Base-by-base conservation (phyloP, 2,888 invertebrate species). In the Archips xylosteana region DNA sequence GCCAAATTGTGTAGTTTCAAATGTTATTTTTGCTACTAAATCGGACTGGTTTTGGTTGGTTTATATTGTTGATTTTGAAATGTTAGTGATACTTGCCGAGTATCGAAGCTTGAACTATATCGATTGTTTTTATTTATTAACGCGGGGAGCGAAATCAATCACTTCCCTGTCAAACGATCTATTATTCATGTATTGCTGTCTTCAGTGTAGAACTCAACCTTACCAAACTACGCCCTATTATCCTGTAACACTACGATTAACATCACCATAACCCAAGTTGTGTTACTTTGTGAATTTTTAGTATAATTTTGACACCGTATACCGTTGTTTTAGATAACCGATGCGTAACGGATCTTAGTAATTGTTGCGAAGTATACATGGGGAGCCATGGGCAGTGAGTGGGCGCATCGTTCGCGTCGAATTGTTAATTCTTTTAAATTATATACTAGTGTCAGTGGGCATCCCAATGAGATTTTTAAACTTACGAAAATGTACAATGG, bases 251-350 rank as follows among this genome's bases (percentile, higher is more conserved):
- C 39, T 45, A 45, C 42, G 42, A 12, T 15, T 61, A 2, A 45
- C 63, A 6, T 32, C 32, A 57, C 57, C 23, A n/a, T 5, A 32
- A 6, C 32, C 32, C 13, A 10, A 57, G 10, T 57, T 32, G 23
- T 51, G 13, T 32, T 5, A 15, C n/a, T 39, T 6, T 10, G 34
- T 32, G 34, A 63, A 9, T 47, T 36, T 64, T 59, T 36, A 32
- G 23, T 47, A 59, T 57, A 13, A 3, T 45, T 65, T 42, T 71
- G 71, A 51, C 60, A 47, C n/a, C 45, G 45, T 57, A 42, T 13
- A 54, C 54, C 60, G 42, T 87, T 88, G 83, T 88, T 90, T 79
- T 91, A 90, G 90, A 88, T 89, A 79, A 80, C 74, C 79, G 67
- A 75, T 81, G 73, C 62, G 71, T 76, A 73, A 77, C 75, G 79